Evolutionary conservation across 2,888 invertebrate genomes (phyloP).

Genomic region (Drosophila pseudotalamancana): DNA sequence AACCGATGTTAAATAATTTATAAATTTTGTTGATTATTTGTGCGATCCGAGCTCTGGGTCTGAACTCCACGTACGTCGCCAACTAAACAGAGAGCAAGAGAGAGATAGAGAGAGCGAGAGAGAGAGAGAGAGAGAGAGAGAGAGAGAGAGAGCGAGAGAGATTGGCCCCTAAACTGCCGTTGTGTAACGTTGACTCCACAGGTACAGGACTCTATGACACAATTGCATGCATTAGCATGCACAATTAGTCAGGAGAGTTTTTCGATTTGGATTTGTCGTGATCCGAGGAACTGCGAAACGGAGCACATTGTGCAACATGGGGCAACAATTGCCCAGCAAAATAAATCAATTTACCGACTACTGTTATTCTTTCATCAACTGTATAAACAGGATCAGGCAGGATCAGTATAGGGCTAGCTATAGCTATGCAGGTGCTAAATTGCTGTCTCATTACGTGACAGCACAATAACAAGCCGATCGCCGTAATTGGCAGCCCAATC

Average conservation of each 20-base stretch:
- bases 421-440: constrained; percentile 66
- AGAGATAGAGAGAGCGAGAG: background rate
- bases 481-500: constrained; percentile 42
- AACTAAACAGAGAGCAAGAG: too few relatives aligned
- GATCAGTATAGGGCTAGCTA: background rate
- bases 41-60: constrained; percentile 30
- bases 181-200: constrained; percentile 45
- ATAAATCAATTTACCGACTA: constrained; percentile 58
- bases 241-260: constrained; percentile 64
- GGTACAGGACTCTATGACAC: constrained; percentile 74
- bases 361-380: constrained; percentile 69
- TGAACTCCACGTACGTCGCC: constrained; percentile 50
- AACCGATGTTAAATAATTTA: constrained; percentile 74
- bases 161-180: constrained; percentile 36
- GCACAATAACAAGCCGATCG: constrained; percentile 53
- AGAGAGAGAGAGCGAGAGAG: background rate
- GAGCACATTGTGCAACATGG: constrained; percentile 45
- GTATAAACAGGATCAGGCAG: constrained; percentile 53
- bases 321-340: constrained; percentile 50
- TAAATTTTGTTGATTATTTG: constrained; percentile 58
- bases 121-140: background rate
- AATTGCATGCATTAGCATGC: constrained; percentile 79
- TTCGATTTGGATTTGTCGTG: constrained; percentile 51
- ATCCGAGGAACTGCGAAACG: constrained; percentile 39
- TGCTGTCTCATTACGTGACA: constrained; percentile 72